A percentile compares a stretch with the other conserved stretches of the same genome.
Evolutionary conservation across 2,888 invertebrate genomes (phyloP).

Genomic region (Encarsia formosa): DNA sequence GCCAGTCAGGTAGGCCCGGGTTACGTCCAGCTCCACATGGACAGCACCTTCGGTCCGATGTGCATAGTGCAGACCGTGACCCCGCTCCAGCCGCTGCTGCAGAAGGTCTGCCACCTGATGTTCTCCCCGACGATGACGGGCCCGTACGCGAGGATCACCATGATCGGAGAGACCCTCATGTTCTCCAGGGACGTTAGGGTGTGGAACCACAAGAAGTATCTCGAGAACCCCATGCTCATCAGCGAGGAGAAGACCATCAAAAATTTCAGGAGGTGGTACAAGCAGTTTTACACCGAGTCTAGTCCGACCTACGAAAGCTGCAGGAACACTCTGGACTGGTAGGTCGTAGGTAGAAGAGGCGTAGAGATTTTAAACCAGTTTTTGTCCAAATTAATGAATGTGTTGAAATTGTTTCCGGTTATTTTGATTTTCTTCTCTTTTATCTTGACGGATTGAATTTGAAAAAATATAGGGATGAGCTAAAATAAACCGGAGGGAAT

Average conservation of each 20-base stretch:
- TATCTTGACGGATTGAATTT: no score
- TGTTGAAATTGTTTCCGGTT: no score
- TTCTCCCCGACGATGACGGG: constrained; percentile 63
- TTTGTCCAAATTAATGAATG: no score
- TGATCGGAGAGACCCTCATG: constrained; percentile 68
- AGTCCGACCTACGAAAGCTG: constrained; percentile 56
- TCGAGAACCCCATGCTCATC: constrained; percentile 67
- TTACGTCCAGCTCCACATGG: constrained; percentile 67
- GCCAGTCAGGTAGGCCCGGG: constrained; percentile 71
- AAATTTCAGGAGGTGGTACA: constrained; percentile 76
- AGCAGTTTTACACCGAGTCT: constrained; percentile 77
- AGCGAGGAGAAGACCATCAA: constrained; percentile 70
- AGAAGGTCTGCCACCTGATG: constrained; percentile 73
- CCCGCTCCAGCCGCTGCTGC: constrained; percentile 71
- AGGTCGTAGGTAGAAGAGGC: background rate
- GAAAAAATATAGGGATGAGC: no score
- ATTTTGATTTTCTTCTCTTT: no score
- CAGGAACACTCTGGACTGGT: constrained; percentile 39
- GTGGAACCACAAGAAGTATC: constrained; percentile 82
- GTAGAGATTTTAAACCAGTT: no score
- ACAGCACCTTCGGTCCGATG: constrained; percentile 59
- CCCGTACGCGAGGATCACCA: constrained; percentile 62
- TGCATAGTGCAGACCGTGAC: constrained; percentile 74
- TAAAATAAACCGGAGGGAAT: no score
- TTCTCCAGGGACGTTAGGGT: constrained; percentile 79